These are phyloP conservation scores for Lepilemur ruficaudatus DNA, from an alignment of 2,797 vertebrate genomes.

Conservation along the genomic window DNA sequence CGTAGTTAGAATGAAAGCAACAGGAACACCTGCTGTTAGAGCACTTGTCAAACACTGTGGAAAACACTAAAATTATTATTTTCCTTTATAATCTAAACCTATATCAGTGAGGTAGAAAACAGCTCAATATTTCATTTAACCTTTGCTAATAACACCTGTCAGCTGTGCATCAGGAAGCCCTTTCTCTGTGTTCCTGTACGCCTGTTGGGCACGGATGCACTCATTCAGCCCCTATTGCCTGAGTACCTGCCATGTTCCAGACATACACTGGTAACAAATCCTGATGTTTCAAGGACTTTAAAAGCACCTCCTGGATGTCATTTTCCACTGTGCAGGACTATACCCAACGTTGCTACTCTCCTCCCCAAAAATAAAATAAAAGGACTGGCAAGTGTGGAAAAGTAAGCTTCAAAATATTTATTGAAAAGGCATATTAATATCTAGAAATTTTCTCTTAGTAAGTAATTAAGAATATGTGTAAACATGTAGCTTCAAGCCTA, in stretches of 20 bases:
- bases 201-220: accelerated
- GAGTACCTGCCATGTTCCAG: background rate
- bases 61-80: background rate
- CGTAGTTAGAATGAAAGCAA: background rate
- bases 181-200: background rate
- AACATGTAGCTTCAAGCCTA: background rate
- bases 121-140: too few species aligned
- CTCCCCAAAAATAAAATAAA: background rate
- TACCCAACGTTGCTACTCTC: background rate
- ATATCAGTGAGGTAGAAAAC: background rate
- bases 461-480: background rate
- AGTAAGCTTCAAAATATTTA: background rate
- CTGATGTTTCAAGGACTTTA: background rate
- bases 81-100: background rate
- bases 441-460: background rate
- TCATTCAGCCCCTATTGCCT: accelerated
- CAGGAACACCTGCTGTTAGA: background rate
- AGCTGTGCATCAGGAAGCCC: accelerated
- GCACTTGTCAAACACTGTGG: background rate
- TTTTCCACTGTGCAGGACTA: background rate
- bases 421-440: background rate
- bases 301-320: background rate
- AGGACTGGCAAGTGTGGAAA: background rate
- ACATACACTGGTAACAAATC: background rate
- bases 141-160: background rate